Evolutionary conservation across 2,797 vertebrate species (phyloP), one percentile per base, ranked within the genome.

Genomic region (Catostomus latipinnis): DNA sequence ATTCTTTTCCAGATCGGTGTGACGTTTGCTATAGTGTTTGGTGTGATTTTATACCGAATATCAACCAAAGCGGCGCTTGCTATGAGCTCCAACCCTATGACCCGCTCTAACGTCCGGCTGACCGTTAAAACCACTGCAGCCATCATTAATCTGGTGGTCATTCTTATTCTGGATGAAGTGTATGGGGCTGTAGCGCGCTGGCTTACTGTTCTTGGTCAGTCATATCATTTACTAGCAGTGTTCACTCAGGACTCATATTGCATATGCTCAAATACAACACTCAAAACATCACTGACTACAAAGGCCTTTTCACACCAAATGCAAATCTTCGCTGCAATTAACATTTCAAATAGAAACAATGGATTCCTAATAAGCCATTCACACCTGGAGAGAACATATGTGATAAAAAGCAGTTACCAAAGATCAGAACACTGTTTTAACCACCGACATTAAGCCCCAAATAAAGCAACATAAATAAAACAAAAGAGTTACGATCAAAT

Each of bases 111-210:
- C 0, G 95, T 96, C 0, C 92, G 96, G 0, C 93, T 98, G 84
- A 99, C 97, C 0, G 97, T 99, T 70, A 99, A 97, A 0, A 97
- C 97, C 83, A 99, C 98, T 0, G 97, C 97, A 0, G 97, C 98
- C 85, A 98, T 99, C 85, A 98, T 99, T 86, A 99, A 99, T 89
- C 90, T 99, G 78, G 97, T 99, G 76, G 96, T 99, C 82, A 99
- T 99, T 89, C 96, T 99, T 84, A 96, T 99, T 66, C 91, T 99
- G 89, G 98, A 99, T 1, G 98, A 99, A 87, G 95, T 99, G 0
- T 99, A 99, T 0, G 97, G 95, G 71, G 96, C 96, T 73, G 95
- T 99, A 5, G 98, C 98, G 0, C 87, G 96, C 43, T 98, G 97
- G 97, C 95, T 99, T 14, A 99, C 98, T 11, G 93, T 95, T 57